phyloP scores from a whole-genome alignment of 2,797 vertebrate genomes.

The Lepilemur ruficaudatus region DNA sequence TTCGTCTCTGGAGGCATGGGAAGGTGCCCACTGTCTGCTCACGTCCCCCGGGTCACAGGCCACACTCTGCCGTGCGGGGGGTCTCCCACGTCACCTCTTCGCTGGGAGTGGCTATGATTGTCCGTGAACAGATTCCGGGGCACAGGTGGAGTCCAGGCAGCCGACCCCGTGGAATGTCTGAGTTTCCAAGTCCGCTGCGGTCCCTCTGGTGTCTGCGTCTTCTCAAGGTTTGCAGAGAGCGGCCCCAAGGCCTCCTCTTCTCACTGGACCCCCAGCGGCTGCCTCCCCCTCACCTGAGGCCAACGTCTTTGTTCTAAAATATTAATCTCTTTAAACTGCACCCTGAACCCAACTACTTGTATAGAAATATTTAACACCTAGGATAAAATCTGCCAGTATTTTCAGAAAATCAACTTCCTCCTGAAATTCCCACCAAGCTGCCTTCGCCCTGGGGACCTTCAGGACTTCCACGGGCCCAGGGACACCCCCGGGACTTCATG shows the following conservation, averaged over 20 bases:
- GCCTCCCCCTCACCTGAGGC: neutral
- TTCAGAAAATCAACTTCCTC: neutral
- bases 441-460: neutral
- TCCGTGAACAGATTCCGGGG: neutral
- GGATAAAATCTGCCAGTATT: neutral
- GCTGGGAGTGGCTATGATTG: accelerated
- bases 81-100: accelerated
- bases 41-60: accelerated
- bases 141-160: neutral
- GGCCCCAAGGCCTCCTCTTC: accelerated
- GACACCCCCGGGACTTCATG: neutral
- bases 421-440: neutral
- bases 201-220: neutral
- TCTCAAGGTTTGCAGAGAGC: neutral
- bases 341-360: neutral
- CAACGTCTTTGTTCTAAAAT: neutral
- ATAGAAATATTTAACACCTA: no score
- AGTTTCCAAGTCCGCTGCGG: accelerated
- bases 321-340: neutral
- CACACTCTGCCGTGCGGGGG: accelerated
- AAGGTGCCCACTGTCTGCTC: accelerated
- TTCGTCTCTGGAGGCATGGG: accelerated
- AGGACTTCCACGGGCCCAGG: accelerated
- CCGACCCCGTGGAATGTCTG: neutral
- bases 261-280: no score